These are phyloP conservation scores for Leistus spinibarbis DNA, from an alignment of 2,888 invertebrate genomes.

Conservation along the genomic window DNA sequence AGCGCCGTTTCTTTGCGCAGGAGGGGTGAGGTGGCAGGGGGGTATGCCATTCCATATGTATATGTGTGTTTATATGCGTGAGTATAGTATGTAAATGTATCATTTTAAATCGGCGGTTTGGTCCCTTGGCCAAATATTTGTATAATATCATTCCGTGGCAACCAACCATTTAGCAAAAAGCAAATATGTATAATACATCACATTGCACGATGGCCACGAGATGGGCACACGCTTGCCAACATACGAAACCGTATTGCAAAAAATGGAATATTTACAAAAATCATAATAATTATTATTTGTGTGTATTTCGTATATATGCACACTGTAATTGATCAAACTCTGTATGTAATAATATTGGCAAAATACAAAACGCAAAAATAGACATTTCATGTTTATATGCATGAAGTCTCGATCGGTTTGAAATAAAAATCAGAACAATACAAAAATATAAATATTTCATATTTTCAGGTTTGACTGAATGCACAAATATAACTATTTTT, in stretches of 20 bases:
- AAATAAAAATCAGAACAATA: no score
- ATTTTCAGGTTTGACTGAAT: neutral
- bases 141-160: neutral
- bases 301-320: neutral
- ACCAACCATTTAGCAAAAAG: no score
- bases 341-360: neutral
- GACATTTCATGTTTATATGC: neutral
- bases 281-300: neutral
- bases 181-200: no score
- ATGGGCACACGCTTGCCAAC: no score
- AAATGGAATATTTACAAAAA: neutral
- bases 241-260: no score
- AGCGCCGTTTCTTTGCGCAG: neutral
- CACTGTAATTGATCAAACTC: neutral
- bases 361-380: neutral
- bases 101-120: conserved; percentile 4
- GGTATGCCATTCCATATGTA: conserved; percentile 9
- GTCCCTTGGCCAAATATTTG: conserved; percentile 16
- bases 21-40: neutral
- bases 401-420: neutral
- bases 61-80: conserved; percentile 11
- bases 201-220: no score
- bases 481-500: no score
- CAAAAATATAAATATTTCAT: neutral
- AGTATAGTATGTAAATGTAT: conserved; percentile 15